Evolutionary conservation across 2,888 invertebrate species (phyloP).

Genomic region (Eupithecia abbreviata): DNA sequence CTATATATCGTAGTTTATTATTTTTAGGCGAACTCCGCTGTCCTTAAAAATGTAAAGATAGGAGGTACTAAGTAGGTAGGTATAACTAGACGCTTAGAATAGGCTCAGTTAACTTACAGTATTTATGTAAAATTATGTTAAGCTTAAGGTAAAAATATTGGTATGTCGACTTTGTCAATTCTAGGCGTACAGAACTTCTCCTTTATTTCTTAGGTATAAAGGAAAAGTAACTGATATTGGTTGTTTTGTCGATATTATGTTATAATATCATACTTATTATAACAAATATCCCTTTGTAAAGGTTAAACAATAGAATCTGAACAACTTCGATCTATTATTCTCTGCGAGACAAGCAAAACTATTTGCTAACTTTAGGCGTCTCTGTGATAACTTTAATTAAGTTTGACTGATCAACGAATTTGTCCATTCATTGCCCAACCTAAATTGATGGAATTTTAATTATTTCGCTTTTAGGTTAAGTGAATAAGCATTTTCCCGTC

Average conservation of each 20-base stretch:
- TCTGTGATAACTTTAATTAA: not conserved
- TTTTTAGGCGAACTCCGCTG: not conserved
- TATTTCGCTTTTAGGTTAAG: not conserved
- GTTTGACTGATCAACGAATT: not conserved
- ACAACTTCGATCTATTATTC: not conserved
- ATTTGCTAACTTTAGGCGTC: not conserved
- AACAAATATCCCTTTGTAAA: not conserved
- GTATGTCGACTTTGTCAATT: too few species aligned
- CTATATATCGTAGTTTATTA: not conserved
- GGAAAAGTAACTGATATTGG: not conserved
- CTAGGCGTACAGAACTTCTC: too few species aligned
- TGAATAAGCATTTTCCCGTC: not conserved
- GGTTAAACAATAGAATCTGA: not conserved
- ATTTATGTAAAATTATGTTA: too few species aligned
- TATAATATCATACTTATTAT: not conserved
- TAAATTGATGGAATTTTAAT: not conserved
- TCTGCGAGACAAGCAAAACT: not conserved
- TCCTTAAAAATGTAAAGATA: not conserved
- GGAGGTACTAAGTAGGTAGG: too few species aligned
- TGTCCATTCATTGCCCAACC: not conserved
- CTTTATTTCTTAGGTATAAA: not conserved
- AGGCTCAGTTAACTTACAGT: not conserved
- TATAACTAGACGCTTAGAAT: not conserved
- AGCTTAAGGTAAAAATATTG: too few species aligned
- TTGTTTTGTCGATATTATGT: not conserved